Base-by-base conservation (phyloP, 2,113 vertebrate species). In the Pygathrix nemaeus region DNA sequence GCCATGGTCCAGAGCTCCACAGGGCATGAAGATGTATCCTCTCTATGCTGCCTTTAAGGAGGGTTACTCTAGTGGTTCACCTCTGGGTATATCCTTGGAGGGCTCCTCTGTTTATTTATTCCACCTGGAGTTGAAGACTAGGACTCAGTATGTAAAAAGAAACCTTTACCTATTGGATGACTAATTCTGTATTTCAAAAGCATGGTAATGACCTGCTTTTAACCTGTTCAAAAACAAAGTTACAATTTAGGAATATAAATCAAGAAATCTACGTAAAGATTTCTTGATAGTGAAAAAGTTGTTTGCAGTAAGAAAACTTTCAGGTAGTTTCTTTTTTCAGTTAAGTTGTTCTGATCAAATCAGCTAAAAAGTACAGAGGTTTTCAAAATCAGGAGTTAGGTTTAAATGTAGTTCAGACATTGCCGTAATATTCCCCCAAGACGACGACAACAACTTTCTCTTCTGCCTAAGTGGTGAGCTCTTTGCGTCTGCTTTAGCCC, bases 351-450 rank as follows among this genome's bases (percentile, higher is more conserved):
- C 35, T 45, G 78, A 38, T 94, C 72, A 93, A 89, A 75, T 90
- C 50, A 87, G 55, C 95, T 93, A 17, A 90, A 94, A 94, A 94
- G 48, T 80, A 88, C 66, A 82, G 64, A 85, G 79, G 48, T 80
- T 80, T 95, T 97, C 50, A 94, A 81, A 92, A 43, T 94, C 70
- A 73, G 79, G 40, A 73, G 21, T 25, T 48, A 48, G 45, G 48
- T 94, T 94, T 93, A 97, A 97, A 95, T 94, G 64, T 86, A 96
- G 18, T 32, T 75, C 40, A 88, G 86, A 20, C 48, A 73, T 17
- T 96, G 92, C 76, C 50, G 4, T 97, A 86, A 64, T 96, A 70
- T 76, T 92, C 48, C 75, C 89, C 27, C 21, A 73, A 96, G 89
- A 93, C 43, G 20, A 3, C 52, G 48, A 59, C n/a, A 90, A 52